These are phyloP conservation scores for Patella depressa DNA, from an alignment of 2,888 invertebrate species.

Conservation along the genomic window DNA sequence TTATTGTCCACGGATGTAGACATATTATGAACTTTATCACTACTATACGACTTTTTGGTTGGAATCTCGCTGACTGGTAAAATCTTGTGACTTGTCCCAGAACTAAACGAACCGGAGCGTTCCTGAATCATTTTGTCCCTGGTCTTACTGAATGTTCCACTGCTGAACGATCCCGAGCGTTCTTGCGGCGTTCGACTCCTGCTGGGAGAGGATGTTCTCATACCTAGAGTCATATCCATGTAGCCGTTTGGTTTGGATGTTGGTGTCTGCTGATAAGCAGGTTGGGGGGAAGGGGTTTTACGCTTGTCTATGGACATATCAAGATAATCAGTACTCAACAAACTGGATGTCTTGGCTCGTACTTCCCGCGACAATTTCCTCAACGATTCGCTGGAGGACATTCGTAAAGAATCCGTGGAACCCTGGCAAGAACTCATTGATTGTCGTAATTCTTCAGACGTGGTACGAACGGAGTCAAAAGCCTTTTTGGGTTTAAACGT, in stretches of 20 bases:
- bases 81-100: constrained; percentile 28
- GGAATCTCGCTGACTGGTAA: constrained; percentile 40
- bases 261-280: constrained; percentile 27
- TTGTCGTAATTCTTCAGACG: constrained; percentile 50
- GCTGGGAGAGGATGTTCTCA: constrained; percentile 37
- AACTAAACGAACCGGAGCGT: constrained; percentile 28
- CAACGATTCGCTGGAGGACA: constrained; percentile 60
- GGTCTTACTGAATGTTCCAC: constrained; percentile 15
- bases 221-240: constrained; percentile 55
- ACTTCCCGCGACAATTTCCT: constrained; percentile 45
- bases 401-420: constrained; percentile 51
- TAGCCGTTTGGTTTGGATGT: constrained; percentile 42
- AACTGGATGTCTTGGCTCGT: constrained; percentile 33
- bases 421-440: constrained; percentile 56
- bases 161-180: constrained; percentile 30
- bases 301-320: constrained; percentile 55
- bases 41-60: constrained; percentile 28
- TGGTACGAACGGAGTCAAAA: constrained; percentile 49
- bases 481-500: constrained; percentile 43
- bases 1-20: not conserved
- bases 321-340: constrained; percentile 49
- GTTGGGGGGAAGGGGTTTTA: constrained; percentile 47
- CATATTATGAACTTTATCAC: not conserved
- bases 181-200: constrained; percentile 38
- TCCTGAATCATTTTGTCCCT: not conserved